Evolutionary conservation across 2,888 invertebrate species (phyloP), one percentile per base, ranked within the genome.

Genomic region (Pseudanteris insignis): DNA sequence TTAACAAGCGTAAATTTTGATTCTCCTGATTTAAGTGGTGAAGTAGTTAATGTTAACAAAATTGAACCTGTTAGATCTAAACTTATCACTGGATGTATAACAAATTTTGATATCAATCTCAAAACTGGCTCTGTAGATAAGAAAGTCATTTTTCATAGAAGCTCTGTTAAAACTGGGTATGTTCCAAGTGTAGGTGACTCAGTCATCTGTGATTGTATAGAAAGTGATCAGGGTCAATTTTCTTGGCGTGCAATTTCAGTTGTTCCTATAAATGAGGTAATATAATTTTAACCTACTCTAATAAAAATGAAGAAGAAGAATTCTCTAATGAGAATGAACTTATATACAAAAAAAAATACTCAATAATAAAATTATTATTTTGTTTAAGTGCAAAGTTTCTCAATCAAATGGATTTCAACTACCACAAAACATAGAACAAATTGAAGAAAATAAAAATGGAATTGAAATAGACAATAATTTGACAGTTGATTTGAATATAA

Each of bases 151-250:
- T 89, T 90, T 66, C 81, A 84, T 21, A 84, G 81, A 66, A 81
- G 83, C 32, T 81, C 83, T 26, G 75, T 89, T 40, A 81, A 84
- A 4, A 75, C 80, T 46, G 85, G 84, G 0, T 82, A 84, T 60
- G 72, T 82, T 24, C 86, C 89, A 0, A 75, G 81, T 28, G 70
- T 85, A 40, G 88, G 88, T 7, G 87, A 88, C 68, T 83, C 83
- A 75, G 89, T 89, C 2, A 73, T 83, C 47, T 84, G 85, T 2
- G 88, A 91, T 73, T 84, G 86, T 1, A 88, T 91, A 67, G 91
- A 91, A 80, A 90, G 90, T 75, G 85, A 86, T 66, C 87, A 88
- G 81, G 83, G 67, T 71, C 7, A 6, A 9, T 33, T 84, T 50
- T 77, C 78, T 34, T 86, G 88, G 88, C 82, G 90, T 65, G 88